A percentile compares a stretch with the other conserved stretches of the same genome.
phyloP scores from a whole-genome alignment of 2,797 vertebrate species.

The Paramormyrops hopkinsi region DNA sequence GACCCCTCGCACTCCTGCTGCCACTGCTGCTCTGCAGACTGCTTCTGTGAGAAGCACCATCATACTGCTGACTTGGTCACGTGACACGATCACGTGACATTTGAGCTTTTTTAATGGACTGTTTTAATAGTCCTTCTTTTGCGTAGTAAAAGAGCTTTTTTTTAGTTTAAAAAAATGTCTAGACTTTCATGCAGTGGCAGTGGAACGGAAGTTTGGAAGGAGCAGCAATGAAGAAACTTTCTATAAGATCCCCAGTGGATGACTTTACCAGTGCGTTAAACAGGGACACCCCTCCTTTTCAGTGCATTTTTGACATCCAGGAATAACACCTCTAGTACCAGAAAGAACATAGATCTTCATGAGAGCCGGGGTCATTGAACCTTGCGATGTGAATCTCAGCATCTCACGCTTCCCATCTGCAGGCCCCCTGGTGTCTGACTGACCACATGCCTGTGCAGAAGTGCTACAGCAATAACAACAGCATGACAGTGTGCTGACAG shows the following conservation, averaged over 20 bases:
- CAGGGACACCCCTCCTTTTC: neutral
- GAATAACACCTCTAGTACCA: neutral
- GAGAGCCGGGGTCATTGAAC: neutral
- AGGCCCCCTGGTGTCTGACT: neutral
- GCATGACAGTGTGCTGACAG: neutral
- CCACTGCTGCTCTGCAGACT: neutral
- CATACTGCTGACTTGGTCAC: neutral
- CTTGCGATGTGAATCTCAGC: neutral
- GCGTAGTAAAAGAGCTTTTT: neutral
- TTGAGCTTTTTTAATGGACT: neutral
- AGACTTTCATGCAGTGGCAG: neutral
- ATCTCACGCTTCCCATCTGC: neutral
- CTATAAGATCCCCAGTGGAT: neutral
- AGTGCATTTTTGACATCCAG: neutral
- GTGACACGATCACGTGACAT: neutral
- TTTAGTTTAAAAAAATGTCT: neutral
- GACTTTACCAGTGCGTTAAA: neutral
- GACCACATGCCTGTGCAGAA: neutral
- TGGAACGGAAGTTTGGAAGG: neutral
- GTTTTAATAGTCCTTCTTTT: neutral
- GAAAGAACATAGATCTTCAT: neutral
- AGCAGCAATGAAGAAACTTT: neutral
- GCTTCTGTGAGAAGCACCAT: constrained; percentile 16
- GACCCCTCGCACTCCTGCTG: neutral
- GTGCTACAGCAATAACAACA: neutral